Conservation (phyloP, 2,888 invertebrate species). For the Laothoe populi region DNA sequence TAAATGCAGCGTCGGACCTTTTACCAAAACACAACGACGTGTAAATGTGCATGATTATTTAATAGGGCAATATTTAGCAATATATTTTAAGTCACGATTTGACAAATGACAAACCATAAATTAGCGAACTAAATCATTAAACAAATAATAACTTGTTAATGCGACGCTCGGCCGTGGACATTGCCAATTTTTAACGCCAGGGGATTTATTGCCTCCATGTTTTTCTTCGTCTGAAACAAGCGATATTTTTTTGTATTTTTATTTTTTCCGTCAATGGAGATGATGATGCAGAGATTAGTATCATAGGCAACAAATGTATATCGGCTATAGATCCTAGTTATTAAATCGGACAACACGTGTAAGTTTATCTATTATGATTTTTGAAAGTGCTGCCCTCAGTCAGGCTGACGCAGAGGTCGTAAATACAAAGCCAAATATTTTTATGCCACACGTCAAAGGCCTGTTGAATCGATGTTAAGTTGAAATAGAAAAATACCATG, state of each 20-base stretch:
- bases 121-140: background rate
- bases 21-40: background rate
- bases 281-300: background rate
- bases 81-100: background rate
- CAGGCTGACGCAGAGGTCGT: too few relatives aligned
- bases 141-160: slow-evolving; percentile 7
- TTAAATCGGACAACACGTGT: too few relatives aligned
- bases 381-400: too few relatives aligned
- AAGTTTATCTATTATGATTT: too few relatives aligned
- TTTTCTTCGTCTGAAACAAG: slow-evolving; percentile 56
- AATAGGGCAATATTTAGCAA: background rate
- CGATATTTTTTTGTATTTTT: background rate
- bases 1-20: background rate
- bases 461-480: too few relatives aligned
- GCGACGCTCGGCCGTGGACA: slow-evolving; percentile 50
- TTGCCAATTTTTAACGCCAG: slow-evolving; percentile 60
- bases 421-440: too few relatives aligned
- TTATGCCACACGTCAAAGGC: too few relatives aligned
- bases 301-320: too few relatives aligned
- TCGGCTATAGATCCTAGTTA: too few relatives aligned
- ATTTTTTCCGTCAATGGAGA: background rate
- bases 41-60: background rate
- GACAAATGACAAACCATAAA: background rate
- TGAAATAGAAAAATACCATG: background rate
- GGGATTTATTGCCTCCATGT: slow-evolving; percentile 51